phyloP scores from a whole-genome alignment of 2,113 vertebrate genomes.

The Sturnira hondurensis region DNA sequence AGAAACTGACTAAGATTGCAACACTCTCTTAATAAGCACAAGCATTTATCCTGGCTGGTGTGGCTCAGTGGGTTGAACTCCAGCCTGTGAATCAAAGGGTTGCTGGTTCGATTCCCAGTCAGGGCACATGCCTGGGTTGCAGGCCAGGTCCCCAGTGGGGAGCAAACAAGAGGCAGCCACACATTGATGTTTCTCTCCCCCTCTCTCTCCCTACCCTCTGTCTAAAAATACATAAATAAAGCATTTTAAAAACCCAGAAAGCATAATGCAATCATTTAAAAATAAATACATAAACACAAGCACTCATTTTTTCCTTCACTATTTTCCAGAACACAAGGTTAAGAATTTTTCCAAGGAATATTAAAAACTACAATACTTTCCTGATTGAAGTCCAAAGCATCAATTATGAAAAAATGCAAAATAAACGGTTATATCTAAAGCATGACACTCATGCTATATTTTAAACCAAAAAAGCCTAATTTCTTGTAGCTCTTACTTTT shows the following conservation, averaged over 20 bases:
- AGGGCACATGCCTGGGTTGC: too few species aligned
- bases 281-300: background rate
- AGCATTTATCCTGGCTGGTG: background rate
- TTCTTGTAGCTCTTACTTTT: background rate
- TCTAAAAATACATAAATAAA: too few species aligned
- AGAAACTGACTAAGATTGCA: background rate
- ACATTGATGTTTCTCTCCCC: too few species aligned
- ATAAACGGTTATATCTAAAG: background rate
- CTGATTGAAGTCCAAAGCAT: background rate
- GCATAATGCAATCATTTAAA: too few species aligned
- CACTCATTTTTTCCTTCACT: background rate
- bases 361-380: background rate
- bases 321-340: background rate
- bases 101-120: too few species aligned
- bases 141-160: too few species aligned
- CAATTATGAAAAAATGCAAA: background rate
- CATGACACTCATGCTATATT: background rate
- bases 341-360: constrained; percentile 1
- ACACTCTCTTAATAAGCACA: background rate
- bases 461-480: background rate
- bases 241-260: too few species aligned
- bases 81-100: too few species aligned
- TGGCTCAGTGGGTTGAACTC: too few species aligned
- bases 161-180: too few species aligned
- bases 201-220: too few species aligned